phyloP scores from a whole-genome alignment of 2,113 vertebrate genomes.

The Pachyramphus minor region DNA sequence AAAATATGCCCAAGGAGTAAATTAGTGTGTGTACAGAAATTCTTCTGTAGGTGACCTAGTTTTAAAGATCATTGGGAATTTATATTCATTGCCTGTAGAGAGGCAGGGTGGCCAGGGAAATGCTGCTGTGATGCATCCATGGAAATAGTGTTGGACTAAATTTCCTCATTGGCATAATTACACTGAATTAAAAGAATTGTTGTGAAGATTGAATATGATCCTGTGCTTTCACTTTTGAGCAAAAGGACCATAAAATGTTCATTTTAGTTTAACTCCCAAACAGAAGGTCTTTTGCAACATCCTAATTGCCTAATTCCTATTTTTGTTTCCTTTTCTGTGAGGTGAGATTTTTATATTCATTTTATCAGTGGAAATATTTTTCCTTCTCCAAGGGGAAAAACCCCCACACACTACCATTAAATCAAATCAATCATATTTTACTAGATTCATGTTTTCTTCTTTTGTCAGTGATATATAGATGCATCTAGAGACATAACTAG shows the following conservation, averaged over 20 bases:
- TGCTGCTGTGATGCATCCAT: background rate
- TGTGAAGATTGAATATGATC: background rate
- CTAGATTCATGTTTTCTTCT: background rate
- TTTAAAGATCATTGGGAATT: constrained; percentile 17
- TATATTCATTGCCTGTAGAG: background rate
- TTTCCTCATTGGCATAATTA: background rate
- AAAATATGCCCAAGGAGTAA: background rate
- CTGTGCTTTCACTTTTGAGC: background rate
- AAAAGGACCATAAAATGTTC: background rate
- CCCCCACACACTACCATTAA: background rate
- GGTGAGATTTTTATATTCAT: background rate
- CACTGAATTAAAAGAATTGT: background rate
- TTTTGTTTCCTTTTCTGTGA: background rate
- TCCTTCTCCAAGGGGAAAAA: background rate
- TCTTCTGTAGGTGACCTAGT: background rate
- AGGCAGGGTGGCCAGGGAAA: background rate
- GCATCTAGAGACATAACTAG: background rate
- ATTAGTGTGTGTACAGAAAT: background rate
- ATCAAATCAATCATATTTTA: background rate
- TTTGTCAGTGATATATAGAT: background rate
- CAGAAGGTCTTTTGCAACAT: background rate
- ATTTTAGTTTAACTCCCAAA: background rate
- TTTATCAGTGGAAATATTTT: background rate
- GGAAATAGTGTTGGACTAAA: background rate
- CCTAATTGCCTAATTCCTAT: background rate